phyloP scores from a whole-genome alignment of 2,797 vertebrate species.

The Scyliorhinus canicula region DNA sequence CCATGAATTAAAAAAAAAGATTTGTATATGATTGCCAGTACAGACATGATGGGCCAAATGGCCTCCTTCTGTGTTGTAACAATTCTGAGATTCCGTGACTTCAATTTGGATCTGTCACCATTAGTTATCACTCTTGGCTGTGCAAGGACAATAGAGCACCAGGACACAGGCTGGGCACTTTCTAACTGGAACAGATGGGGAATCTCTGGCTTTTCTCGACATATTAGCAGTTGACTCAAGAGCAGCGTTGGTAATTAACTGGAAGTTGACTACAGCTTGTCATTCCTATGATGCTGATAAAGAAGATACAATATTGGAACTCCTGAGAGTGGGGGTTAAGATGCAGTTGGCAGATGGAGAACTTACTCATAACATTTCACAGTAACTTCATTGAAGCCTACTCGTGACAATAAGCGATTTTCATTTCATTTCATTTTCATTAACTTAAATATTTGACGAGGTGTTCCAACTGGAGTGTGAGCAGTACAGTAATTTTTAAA shows the following conservation, averaged over 20 bases:
- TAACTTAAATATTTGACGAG: neutral
- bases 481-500: neutral
- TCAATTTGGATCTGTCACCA: neutral
- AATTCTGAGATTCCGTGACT: neutral
- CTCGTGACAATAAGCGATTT: too few species aligned
- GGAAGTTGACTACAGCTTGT: neutral
- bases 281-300: neutral
- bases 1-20: too few species aligned
- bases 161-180: neutral
- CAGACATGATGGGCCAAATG: too few species aligned
- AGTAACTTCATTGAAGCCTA: too few species aligned
- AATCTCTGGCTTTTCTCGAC: neutral
- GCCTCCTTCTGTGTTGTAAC: too few species aligned
- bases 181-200: neutral
- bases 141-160: neutral
- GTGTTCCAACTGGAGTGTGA: neutral
- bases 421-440: too few species aligned
- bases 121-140: neutral
- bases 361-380: neutral
- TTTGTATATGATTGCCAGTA: too few species aligned
- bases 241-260: neutral
- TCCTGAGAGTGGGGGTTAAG: neutral
- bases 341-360: neutral
- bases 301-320: neutral
- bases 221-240: neutral